phyloP scores from a whole-genome alignment of 2,113 vertebrate genomes.

The Guaruba guarouba region DNA sequence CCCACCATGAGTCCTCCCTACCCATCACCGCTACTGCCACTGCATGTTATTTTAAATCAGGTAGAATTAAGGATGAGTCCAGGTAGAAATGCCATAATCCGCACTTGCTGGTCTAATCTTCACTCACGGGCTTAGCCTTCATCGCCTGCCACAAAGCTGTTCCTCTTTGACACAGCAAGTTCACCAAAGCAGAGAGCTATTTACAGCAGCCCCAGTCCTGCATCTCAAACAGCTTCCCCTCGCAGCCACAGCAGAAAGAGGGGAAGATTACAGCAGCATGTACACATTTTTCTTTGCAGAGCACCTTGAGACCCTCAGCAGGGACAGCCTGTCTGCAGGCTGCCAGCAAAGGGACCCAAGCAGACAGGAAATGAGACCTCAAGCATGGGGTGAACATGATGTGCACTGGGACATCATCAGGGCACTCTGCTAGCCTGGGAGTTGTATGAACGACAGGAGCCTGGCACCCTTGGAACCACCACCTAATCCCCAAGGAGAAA shows the following conservation, averaged over 20 bases:
- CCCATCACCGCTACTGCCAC: neutral
- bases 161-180: conserved; percentile 15
- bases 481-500: neutral
- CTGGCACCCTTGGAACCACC: neutral
- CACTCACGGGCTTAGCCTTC: neutral
- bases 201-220: neutral
- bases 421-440: neutral
- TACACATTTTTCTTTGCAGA: neutral
- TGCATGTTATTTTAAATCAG: conserved; percentile 6
- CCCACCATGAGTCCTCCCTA: neutral
- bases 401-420: neutral
- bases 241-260: neutral
- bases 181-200: conserved; percentile 7
- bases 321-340: neutral
- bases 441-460: neutral
- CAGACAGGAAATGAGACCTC: neutral
- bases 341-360: neutral
- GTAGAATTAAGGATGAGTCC: conserved; percentile 35
- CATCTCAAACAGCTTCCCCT: neutral
- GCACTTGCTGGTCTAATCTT: conserved; percentile 14
- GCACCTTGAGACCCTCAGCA: neutral
- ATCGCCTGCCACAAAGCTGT: neutral
- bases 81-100: conserved; percentile 48
- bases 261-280: neutral
- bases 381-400: neutral